Percentiles rank a stretch among this genome's conserved stretches.
phyloP scores from a whole-genome alignment of 2,888 invertebrate species.

The Troglohyphantes excavatus region DNA sequence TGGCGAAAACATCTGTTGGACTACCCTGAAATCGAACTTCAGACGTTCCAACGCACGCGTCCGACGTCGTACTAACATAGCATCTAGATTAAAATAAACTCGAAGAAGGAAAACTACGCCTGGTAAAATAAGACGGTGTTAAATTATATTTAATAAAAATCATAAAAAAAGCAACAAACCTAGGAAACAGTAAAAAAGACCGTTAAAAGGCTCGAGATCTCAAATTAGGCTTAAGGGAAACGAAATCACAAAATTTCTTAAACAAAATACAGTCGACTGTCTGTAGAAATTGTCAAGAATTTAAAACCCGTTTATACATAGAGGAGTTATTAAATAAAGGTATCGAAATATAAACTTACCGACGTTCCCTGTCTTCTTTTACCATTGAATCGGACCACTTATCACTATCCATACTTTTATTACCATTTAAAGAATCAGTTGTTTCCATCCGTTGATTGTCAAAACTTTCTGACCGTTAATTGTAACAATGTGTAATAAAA shows the following conservation, averaged over 20 bases:
- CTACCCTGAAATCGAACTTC: no score
- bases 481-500: no score
- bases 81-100: no score
- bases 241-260: background rate
- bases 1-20: no score
- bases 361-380: constrained; percentile 61
- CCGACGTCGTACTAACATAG: no score
- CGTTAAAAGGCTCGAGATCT: background rate
- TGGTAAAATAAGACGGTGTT: no score
- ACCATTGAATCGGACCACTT: constrained; percentile 66
- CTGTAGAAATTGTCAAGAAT: background rate
- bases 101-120: no score
- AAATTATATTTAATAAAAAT: no score
- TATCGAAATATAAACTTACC: constrained; percentile 26
- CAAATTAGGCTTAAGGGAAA: background rate
- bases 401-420: constrained; percentile 62
- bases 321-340: background rate
- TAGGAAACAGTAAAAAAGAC: background rate
- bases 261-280: background rate
- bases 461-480: no score
- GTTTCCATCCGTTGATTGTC: constrained; percentile 41
- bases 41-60: no score
- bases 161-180: no score
- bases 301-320: background rate
- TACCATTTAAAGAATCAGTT: constrained; percentile 18